Evolutionary conservation across 92 coral and sea anemone species (phyloP), one percentile per base, ranked within the genome.

Genomic region (Epizoanthus ramosus): DNA sequence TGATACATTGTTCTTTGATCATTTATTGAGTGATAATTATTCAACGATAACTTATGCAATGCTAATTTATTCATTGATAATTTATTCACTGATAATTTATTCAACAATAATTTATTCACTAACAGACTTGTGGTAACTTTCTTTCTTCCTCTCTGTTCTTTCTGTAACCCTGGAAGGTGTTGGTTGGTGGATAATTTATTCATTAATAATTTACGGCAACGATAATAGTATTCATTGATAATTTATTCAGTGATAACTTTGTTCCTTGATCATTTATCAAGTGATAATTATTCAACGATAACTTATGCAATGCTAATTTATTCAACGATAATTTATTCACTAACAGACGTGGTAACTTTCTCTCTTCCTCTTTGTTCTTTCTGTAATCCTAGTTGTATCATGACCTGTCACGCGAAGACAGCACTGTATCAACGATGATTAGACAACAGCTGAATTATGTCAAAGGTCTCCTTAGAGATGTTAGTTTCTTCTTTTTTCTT

Each of bases 381-480:
- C 21, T 52, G 82, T 68, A 37, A 17, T 63, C 52, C 83, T 80
- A 88, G 82, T 77, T 68, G 71, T 59, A 77, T 65, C 82, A 69
- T 57, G 31, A 68, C 19, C 57, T 77, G 21, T 21, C 82, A 37
- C 79, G 65, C 73, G 85, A 86, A 60, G 95, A 92, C 16, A 91
- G 84, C 37, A 92, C 89, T 85, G 74, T 93, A 45, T 89, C 98
- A 6, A 84, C 94, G 70, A 86, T 86, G 68, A 88, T 93, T 79
- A 86, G 92, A 60, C 91, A 90, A 73, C 91, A 85, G 63, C 90
- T 94, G 98, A 91, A 87, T 57, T 87, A 87, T 83, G 87, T 93
- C 68, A 93, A 91, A 88, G 94, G 88, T 69, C 92, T 91, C 84
- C 75, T 93, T 73, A 88, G 75, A 88, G 94, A 93, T 93, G 98